A percentile compares a stretch with the other conserved stretches of the same genome.
Conservation (phyloP, 2,113 vertebrate genomes). For the Vidua chalybeata region DNA sequence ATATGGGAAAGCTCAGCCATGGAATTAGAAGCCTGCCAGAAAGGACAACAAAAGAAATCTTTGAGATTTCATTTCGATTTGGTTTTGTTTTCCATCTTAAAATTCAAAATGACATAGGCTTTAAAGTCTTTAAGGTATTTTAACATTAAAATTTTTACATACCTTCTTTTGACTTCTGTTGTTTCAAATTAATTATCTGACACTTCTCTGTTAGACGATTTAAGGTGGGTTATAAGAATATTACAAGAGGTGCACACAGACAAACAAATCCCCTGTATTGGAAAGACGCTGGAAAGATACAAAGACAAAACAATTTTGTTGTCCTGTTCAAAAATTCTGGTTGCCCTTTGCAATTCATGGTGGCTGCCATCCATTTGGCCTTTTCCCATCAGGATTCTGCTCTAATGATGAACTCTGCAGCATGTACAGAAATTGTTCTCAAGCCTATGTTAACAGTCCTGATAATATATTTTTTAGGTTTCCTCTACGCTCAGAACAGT, state of each 20-base stretch:
- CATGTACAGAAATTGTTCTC: conserved; percentile 32
- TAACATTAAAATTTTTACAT: background rate
- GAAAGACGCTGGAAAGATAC: background rate
- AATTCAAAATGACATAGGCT: background rate
- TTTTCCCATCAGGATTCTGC: background rate
- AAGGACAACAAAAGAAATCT: conserved; percentile 31
- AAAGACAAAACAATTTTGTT: background rate
- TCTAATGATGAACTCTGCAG: background rate
- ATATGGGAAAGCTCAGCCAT: background rate
- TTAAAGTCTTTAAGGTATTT: background rate
- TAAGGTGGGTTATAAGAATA: background rate
- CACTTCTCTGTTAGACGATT: background rate
- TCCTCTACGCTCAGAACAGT: conserved; percentile 84
- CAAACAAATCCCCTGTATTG: background rate
- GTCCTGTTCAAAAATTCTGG: conserved; percentile 21
- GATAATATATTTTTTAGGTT: conserved; percentile 88
- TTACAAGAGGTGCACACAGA: background rate
- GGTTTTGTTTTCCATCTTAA: background rate
- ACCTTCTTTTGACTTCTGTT: background rate
- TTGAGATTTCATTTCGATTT: background rate
- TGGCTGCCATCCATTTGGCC: conserved; percentile 6
- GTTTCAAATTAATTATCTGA: background rate
- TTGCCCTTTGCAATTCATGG: background rate
- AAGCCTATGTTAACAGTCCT: conserved; percentile 65
- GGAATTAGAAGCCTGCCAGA: conserved; percentile 15